Evolutionary conservation across 2,888 invertebrate genomes (phyloP), one percentile per base, ranked within the genome.

Genomic region (Hemaris fuciformis): DNA sequence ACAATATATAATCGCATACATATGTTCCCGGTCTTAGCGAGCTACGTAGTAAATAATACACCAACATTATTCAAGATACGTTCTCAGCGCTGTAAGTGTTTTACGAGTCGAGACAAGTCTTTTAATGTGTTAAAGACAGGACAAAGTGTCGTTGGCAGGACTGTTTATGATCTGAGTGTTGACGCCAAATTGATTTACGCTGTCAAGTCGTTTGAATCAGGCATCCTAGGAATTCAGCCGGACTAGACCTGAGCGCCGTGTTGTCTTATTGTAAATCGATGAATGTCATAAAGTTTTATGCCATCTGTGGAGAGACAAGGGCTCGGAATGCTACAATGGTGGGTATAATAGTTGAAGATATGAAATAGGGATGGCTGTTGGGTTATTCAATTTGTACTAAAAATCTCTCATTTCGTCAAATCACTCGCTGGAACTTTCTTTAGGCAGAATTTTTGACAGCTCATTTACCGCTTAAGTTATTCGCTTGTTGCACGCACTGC

Each of bases 221-320:
- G 53, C 53, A 53, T 53, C 53, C 31, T 53, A 53, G 53, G 53
- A 53, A 53, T 53, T 53, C 27, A 15, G 10, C 53, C n/a, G n/a
- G n/a, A 15, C 7, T 53, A 31, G 10, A 53, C 31, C 18, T 53
- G 18, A 53, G 27, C 23, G 45, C 41, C n/a, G n/a, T n/a, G 45
- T 45, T 45, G 45, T 45, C n/a, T 27, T 6, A 10, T 31, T n/a
- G n/a, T n/a, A n/a, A 27, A 48, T 15, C 23, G 48, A 15, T 53
- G n/a, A 38, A n/a, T 38, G n/a, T 38, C 18, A 27, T 53, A 53
- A 53, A 31, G 18, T 53, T 53, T 53, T 27, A 53, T 31, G 53
- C 10, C 15, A 3, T 13, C 42, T 42, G 3, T 45, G 10, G 13
- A 25, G 18, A 53, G 53, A 31, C 38, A 53, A 31, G n/a, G 8